A percentile compares a stretch with the other conserved stretches of the same genome.
phyloP scores from a whole-genome alignment of 2,888 invertebrate genomes.

The Macrosiphum euphorbiae region DNA sequence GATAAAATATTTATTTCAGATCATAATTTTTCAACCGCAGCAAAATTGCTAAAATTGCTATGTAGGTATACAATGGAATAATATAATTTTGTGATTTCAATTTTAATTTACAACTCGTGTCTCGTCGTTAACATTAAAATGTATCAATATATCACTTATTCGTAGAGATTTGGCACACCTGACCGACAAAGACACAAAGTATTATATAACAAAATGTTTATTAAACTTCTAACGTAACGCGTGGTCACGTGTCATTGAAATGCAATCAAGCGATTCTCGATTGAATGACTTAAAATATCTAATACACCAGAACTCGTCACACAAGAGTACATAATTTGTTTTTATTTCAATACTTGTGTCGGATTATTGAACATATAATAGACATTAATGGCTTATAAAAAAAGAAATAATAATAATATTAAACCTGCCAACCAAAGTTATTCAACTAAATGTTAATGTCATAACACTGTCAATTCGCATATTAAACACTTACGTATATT shows the following conservation, averaged over 20 bases:
- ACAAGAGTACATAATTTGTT: slow-evolving; percentile 14
- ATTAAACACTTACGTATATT: neutral
- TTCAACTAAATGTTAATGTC: neutral
- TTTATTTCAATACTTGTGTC: neutral
- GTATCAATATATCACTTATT: neutral
- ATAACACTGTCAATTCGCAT: neutral
- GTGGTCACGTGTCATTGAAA: slow-evolving; percentile 10
- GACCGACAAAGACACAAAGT: neutral
- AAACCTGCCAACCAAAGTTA: neutral
- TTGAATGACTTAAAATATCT: neutral
- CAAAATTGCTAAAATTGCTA: neutral
- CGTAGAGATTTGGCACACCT: neutral
- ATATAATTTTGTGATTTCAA: neutral
- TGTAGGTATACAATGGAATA: neutral
- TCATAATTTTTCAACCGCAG: neutral
- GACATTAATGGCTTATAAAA: neutral
- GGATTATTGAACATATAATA: neutral
- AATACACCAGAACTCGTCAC: neutral
- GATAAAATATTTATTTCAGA: neutral
- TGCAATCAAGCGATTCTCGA: slow-evolving; percentile 28
- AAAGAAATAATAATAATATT: slow-evolving; percentile 11
- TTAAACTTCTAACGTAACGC: slow-evolving; percentile 7
- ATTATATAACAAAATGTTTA: slow-evolving; percentile 11
- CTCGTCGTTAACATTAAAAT: neutral
- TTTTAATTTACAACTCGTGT: neutral